A percentile compares a stretch with the other conserved stretches of the same genome.
Conservation (phyloP, 2,888 invertebrate genomes). For the Netelia fuscicornis region DNA sequence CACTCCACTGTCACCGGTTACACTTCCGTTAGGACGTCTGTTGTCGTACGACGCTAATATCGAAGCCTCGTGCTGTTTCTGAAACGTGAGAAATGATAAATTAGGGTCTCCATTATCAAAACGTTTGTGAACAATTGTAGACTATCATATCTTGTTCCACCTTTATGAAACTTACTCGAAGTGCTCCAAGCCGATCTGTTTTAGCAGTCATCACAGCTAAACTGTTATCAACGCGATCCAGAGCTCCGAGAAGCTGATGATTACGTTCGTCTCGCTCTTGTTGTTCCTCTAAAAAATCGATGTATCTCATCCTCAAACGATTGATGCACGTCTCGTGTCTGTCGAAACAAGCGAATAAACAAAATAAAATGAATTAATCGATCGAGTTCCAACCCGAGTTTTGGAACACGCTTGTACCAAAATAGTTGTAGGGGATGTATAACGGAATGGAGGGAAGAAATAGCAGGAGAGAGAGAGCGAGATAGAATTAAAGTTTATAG, state of each 20-base stretch:
- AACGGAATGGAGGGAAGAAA: background rate
- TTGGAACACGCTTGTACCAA: background rate
- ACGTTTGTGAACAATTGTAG: too few relatives aligned
- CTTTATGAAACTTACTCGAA: conserved; percentile 84
- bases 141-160: too few relatives aligned
- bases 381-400: background rate
- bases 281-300: conserved; percentile 87
- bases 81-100: conserved; percentile 62
- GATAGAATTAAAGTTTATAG: background rate
- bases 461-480: background rate
- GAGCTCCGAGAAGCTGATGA: conserved; percentile 86
- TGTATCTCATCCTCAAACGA: conserved; percentile 85
- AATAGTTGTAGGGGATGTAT: background rate
- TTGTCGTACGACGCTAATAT: conserved; percentile 72
- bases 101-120: too few relatives aligned
- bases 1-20: conserved; percentile 77
- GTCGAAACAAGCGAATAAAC: conserved; percentile 20
- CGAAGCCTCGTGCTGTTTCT: conserved; percentile 81
- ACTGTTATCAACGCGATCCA: conserved; percentile 87
- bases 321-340: conserved; percentile 83
- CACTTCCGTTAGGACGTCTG: conserved; percentile 70
- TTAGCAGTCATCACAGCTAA: conserved; percentile 87
- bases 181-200: conserved; percentile 87
- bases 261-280: conserved; percentile 87
- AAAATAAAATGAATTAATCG: conserved; percentile 10